phyloP scores from a whole-genome alignment of 2,888 invertebrate species.

The Notodonta ziczac region DNA sequence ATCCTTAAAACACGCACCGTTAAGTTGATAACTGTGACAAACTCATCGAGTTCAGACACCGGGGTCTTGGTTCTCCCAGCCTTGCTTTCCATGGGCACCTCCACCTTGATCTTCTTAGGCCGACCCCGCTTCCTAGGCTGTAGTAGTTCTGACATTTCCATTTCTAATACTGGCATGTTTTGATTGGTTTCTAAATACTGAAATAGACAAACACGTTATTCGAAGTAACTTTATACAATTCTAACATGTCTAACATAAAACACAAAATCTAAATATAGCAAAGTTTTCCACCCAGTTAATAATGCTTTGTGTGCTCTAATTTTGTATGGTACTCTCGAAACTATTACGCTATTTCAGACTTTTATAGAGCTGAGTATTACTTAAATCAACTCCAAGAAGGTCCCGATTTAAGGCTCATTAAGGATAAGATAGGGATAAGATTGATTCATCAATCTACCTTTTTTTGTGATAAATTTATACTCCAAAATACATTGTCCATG shows the following conservation, averaged over 20 bases:
- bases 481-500: no score
- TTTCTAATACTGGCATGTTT: constrained; percentile 4
- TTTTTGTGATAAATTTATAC: no score
- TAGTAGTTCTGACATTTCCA: constrained; percentile 13
- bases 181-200: constrained; percentile 6
- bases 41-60: constrained; percentile 55
- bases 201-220: neutral
- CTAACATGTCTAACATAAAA: neutral
- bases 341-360: no score
- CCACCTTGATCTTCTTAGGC: constrained; percentile 37
- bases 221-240: neutral
- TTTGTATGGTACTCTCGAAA: no score
- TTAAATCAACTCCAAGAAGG: no score
- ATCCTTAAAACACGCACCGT: constrained; percentile 43
- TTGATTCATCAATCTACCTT: no score
- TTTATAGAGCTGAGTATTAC: no score
- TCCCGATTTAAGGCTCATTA: no score
- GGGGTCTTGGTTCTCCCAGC: constrained; percentile 50
- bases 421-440: no score
- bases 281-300: no score
- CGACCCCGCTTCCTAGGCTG: constrained; percentile 46
- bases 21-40: constrained; percentile 55
- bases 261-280: neutral
- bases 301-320: no score
- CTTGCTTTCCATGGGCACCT: constrained; percentile 23